A percentile compares a stretch with the other conserved stretches of the same genome.
Evolutionary conservation across 2,888 invertebrate species (phyloP).

Genomic region (Spatulosminthurus flaviceps): DNA sequence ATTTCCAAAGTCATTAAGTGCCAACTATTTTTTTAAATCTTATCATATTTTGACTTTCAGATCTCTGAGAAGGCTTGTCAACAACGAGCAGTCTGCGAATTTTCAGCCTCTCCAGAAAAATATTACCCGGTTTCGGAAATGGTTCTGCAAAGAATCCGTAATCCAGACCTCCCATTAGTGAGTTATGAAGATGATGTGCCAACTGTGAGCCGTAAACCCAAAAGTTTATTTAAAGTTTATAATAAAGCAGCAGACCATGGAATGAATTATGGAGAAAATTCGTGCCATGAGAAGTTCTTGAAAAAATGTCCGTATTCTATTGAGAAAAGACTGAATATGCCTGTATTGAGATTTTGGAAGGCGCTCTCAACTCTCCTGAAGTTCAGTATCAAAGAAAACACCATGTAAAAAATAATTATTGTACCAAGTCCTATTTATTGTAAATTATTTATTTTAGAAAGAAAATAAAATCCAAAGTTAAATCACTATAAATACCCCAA

Average conservation of each 20-base stretch:
- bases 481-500: no score
- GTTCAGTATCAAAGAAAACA: conserved; percentile 58
- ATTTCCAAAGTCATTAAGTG: no score
- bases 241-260: conserved; percentile 61
- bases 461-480: no score
- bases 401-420: conserved; percentile 15
- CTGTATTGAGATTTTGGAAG: conserved; percentile 63
- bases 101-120: conserved; percentile 62
- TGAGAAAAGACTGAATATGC: conserved; percentile 63
- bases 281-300: conserved; percentile 55
- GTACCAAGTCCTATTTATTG: no score
- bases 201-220: conserved; percentile 8
- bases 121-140: conserved; percentile 63
- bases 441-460: no score
- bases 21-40: background rate
- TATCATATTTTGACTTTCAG: conserved; percentile 53
- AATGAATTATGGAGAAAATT: conserved; percentile 48
- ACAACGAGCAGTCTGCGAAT: conserved; percentile 63
- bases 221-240: conserved; percentile 60
- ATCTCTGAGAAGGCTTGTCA: conserved; percentile 63
- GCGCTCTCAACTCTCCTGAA: conserved; percentile 59
- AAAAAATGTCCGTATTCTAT: conserved; percentile 59
- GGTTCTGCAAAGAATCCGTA: conserved; percentile 56
- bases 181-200: conserved; percentile 19
- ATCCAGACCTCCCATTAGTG: conserved; percentile 51